Evolutionary conservation across 2,797 vertebrate genomes (phyloP).

Genomic region (Lepus townsendii): DNA sequence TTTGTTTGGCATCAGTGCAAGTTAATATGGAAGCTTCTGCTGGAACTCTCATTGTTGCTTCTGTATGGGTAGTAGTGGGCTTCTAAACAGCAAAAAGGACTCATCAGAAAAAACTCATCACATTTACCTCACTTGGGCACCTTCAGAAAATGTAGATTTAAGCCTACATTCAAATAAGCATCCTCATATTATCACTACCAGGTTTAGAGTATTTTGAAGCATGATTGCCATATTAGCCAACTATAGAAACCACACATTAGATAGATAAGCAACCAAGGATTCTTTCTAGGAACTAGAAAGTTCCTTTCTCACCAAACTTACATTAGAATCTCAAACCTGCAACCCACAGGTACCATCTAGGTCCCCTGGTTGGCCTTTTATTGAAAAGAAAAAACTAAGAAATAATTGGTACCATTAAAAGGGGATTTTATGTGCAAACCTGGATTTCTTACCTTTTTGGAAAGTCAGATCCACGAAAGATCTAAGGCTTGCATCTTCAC

Average conservation of each 20-base stretch:
- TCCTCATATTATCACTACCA: slow-evolving; percentile 14
- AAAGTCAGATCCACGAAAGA: background rate
- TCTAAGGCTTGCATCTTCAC: background rate
- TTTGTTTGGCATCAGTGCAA: slow-evolving; percentile 59
- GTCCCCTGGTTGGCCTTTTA: background rate
- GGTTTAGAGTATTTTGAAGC: slow-evolving; percentile 19
- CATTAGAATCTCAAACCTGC: background rate
- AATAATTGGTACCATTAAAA: background rate
- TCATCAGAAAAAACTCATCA: slow-evolving; percentile 41
- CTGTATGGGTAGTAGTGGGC: background rate
- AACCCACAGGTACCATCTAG: fast-evolving
- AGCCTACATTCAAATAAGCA: slow-evolving; percentile 60
- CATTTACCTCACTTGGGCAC: slow-evolving; percentile 33
- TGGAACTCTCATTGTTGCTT: slow-evolving; percentile 11
- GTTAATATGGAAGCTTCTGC: slow-evolving; percentile 70
- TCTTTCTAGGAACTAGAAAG: background rate
- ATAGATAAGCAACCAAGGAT: background rate
- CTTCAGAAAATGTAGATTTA: slow-evolving; percentile 55
- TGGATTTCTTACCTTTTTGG: background rate
- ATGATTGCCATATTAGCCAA: background rate
- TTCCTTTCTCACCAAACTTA: background rate
- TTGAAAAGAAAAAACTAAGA: background rate
- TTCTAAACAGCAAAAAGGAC: slow-evolving; percentile 67
- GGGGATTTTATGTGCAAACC: background rate
- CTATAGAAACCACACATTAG: background rate